These are phyloP conservation scores for Hippocampus comes DNA, from an alignment of 2,113 vertebrate species.

Conservation along the genomic window DNA sequence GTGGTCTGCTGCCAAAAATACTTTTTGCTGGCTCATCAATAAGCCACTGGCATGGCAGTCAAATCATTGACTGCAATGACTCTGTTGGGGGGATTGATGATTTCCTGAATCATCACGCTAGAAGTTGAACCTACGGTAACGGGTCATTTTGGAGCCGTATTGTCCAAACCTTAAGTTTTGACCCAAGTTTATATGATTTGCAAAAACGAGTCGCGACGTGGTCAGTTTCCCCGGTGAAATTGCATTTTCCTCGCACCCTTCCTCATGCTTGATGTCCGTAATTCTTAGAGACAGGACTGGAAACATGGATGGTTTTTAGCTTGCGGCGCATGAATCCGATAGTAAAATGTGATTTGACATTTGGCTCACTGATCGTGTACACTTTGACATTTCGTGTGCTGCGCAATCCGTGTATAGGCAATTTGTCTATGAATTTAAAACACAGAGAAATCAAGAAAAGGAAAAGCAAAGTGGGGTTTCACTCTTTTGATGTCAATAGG, in stretches of 20 bases:
- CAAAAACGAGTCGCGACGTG: neutral
- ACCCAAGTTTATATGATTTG: neutral
- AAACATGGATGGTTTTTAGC: neutral
- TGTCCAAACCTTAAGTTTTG: neutral
- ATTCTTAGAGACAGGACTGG: neutral
- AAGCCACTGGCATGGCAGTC: neutral
- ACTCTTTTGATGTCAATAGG: neutral
- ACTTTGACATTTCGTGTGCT: constrained; percentile 5
- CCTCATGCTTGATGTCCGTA: neutral
- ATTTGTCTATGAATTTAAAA: neutral
- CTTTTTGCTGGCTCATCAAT: neutral
- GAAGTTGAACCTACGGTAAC: neutral
- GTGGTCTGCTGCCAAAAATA: constrained; percentile 1
- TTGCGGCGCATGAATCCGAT: constrained; percentile 11
- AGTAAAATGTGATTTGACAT: neutral
- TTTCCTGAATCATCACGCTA: neutral
- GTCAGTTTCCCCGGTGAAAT: neutral
- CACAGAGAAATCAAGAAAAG: neutral
- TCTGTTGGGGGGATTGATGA: neutral
- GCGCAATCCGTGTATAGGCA: neutral
- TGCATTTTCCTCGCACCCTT: neutral
- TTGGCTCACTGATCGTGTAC: neutral
- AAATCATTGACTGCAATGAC: constrained; percentile 2
- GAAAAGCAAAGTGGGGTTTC: neutral
- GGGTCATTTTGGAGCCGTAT: neutral